phyloP scores from a whole-genome alignment of 2,888 invertebrate species.

The Caenorhabditis sp. region DNA sequence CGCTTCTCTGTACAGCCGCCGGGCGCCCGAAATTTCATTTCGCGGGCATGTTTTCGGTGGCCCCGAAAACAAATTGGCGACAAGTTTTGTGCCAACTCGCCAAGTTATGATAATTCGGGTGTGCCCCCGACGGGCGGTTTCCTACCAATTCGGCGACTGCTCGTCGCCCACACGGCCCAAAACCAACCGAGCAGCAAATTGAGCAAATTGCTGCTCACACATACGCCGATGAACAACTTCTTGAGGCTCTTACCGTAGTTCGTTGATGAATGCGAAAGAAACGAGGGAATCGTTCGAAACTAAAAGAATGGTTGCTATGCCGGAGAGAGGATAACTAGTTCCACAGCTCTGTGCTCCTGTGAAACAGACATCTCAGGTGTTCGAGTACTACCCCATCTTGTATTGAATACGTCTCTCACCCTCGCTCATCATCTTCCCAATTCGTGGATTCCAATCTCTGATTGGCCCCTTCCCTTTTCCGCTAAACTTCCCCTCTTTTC shows the following conservation, averaged over 20 bases:
- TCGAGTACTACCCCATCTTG: too few species aligned
- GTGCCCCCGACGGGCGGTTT: neutral
- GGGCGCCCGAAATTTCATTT: conserved; percentile 42
- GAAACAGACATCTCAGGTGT: too few species aligned
- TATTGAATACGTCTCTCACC: too few species aligned
- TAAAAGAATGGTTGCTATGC: too few species aligned
- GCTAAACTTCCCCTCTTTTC: neutral
- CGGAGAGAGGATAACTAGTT: too few species aligned
- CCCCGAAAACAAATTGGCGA: conserved; percentile 44
- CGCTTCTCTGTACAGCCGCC: neutral
- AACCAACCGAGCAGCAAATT: conserved; percentile 21
- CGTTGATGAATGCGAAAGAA: neutral
- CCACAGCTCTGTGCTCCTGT: too few species aligned
- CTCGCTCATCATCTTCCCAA: too few species aligned
- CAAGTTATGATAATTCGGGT: conserved; percentile 49
- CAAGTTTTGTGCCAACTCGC: conserved; percentile 12
- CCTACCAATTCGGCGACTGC: neutral
- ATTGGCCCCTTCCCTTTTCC: conserved; percentile 15
- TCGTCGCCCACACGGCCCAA: conserved; percentile 12
- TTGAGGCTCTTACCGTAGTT: conserved; percentile 7
- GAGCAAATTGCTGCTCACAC: conserved; percentile 22
- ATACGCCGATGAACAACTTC: conserved; percentile 15
- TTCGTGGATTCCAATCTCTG: conserved; percentile 1
- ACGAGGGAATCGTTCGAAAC: too few species aligned
- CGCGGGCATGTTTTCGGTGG: conserved; percentile 20